phyloP scores from a whole-genome alignment of 2,888 invertebrate genomes.

The Drosophila paramelanica region DNA sequence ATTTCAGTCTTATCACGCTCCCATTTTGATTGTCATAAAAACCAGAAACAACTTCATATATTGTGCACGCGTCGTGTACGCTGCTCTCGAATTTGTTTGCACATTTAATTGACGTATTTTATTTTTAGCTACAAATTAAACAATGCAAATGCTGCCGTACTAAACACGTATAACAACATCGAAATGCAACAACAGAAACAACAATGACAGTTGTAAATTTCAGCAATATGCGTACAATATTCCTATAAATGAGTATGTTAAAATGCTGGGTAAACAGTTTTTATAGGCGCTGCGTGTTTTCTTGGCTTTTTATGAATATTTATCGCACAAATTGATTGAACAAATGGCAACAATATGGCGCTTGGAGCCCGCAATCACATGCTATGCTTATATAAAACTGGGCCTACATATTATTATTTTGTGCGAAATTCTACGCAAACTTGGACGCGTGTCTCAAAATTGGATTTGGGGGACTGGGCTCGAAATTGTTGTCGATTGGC shows the following conservation, averaged over 20 bases:
- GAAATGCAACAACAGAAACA: conserved; percentile 26
- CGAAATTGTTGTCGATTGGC: conserved; percentile 27
- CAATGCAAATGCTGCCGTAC: conserved; percentile 49
- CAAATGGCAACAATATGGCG: conserved; percentile 36
- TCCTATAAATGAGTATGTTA: conserved; percentile 42
- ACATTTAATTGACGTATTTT: conserved; percentile 65
- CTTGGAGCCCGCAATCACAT: conserved; percentile 52
- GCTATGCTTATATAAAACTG: conserved; percentile 45
- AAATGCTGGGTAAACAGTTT: conserved; percentile 60
- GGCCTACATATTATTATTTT: conserved; percentile 43
- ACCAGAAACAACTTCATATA: conserved; percentile 36
- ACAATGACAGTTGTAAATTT: conserved; percentile 34
- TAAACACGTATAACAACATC: conserved; percentile 22
- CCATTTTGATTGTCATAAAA: conserved; percentile 33
- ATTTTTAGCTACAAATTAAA: conserved; percentile 67
- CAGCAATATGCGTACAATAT: conserved; percentile 48
- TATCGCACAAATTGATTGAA: conserved; percentile 61
- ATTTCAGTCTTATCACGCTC: conserved; percentile 35
- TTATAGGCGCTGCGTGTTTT: conserved; percentile 45
- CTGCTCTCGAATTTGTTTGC: conserved; percentile 54
- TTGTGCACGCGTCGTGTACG: conserved; percentile 39
- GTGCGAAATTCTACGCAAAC: conserved; percentile 61
- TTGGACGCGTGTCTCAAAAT: conserved; percentile 56
- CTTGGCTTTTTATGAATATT: conserved; percentile 59
- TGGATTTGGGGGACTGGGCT: conserved; percentile 27